These are phyloP conservation scores for Macroglossus sobrinus DNA, from an alignment of 2,113 vertebrate genomes.

Conservation along the genomic window DNA sequence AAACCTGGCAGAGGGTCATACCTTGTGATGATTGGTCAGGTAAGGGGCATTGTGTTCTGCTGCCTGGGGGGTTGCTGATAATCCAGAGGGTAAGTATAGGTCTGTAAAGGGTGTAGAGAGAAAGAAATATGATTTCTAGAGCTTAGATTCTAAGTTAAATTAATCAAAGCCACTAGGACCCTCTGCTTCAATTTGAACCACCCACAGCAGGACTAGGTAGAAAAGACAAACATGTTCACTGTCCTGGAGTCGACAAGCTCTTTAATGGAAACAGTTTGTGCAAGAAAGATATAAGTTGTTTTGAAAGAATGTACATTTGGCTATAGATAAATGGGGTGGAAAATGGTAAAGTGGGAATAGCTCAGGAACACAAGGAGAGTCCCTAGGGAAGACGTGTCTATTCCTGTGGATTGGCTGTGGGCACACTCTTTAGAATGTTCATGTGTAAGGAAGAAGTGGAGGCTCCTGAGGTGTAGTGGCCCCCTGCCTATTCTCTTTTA, in stretches of 20 bases:
- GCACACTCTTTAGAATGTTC: neutral
- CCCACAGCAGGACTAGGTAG: neutral
- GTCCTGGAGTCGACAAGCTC: too few relatives aligned
- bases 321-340: neutral
- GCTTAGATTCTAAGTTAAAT: neutral
- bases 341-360: neutral
- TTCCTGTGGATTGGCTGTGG: neutral
- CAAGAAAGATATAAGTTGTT: neutral
- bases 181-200: neutral
- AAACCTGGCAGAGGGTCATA: neutral
- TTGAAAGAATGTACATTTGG: neutral
- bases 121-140: neutral
- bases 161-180: neutral
- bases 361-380: neutral
- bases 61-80: neutral
- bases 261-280: neutral
- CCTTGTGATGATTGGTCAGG: neutral
- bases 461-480: neutral
- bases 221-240: neutral
- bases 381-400: neutral
- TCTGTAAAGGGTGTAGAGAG: neutral
- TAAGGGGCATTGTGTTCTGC: neutral
- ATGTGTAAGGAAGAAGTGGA: neutral
- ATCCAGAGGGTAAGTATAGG: neutral
- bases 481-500: neutral